These are phyloP conservation scores for Coptodon rendalli DNA, from an alignment of 2,113 vertebrate species.

Conservation along the genomic window DNA sequence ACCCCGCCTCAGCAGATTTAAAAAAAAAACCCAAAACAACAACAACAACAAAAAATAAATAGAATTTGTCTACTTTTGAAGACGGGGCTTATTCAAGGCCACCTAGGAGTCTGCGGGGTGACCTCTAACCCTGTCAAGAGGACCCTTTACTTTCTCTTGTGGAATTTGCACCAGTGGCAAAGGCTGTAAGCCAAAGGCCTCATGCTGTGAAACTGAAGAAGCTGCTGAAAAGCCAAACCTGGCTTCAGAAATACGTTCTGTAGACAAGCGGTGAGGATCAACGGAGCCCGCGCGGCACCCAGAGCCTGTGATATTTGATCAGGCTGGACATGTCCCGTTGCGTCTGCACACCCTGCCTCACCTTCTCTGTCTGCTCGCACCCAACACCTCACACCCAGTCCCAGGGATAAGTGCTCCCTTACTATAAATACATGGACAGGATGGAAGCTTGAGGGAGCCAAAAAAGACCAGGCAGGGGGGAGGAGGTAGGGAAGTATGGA, in stretches of 20 bases:
- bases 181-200: constrained; percentile 47
- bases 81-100: constrained; percentile 33
- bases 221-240: constrained; percentile 74
- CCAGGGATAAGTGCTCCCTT: constrained; percentile 41
- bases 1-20: constrained; percentile 4
- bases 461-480: not conserved
- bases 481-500: not conserved
- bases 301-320: constrained; percentile 66
- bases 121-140: constrained; percentile 51
- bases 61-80: constrained; percentile 28
- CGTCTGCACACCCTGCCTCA: constrained; percentile 45
- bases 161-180: constrained; percentile 70
- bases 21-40: not conserved
- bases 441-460: constrained; percentile 3
- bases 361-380: constrained; percentile 33
- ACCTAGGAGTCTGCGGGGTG: constrained; percentile 26
- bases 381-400: constrained; percentile 43
- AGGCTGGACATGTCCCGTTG: constrained; percentile 24
- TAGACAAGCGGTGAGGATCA: constrained; percentile 64
- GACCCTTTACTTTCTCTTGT: constrained; percentile 59
- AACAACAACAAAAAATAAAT: constrained; percentile 20
- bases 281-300: constrained; percentile 42
- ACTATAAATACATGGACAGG: constrained; percentile 61
- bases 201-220: constrained; percentile 68
- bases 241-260: constrained; percentile 64